Conservation (phyloP, 2,113 vertebrate genomes). For the Rallus limicola region DNA sequence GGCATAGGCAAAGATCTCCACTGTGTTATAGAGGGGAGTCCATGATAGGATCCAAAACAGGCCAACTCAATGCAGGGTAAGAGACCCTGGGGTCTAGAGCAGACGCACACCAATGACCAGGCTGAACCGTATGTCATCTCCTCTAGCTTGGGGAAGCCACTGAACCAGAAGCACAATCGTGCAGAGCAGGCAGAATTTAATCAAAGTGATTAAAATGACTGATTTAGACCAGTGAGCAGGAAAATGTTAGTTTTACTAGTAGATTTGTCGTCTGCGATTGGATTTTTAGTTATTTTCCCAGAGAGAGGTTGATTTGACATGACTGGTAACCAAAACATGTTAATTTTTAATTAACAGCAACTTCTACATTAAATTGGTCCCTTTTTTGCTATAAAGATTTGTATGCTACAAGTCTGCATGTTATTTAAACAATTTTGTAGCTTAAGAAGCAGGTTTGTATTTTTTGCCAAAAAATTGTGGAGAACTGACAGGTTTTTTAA, state of each 20-base stretch:
- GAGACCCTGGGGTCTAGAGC: neutral
- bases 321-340: neutral
- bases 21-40: neutral
- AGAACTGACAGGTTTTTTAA: neutral
- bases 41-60: fast-evolving
- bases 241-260: neutral
- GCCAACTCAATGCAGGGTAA: neutral
- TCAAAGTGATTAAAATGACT: neutral
- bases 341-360: neutral
- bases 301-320: neutral
- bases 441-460: neutral
- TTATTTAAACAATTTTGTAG: neutral
- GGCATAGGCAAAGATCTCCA: neutral
- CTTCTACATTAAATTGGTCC: neutral
- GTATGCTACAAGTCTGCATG: neutral
- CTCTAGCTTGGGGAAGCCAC: neutral
- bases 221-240: neutral
- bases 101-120: neutral
- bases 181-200: neutral
- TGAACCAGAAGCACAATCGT: neutral
- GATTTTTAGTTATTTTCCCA: neutral
- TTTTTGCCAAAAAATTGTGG: neutral
- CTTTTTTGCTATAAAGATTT: neutral
- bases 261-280: neutral
- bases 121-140: neutral